Conservation (phyloP, 2,797 vertebrate genomes). For the Gephyroberyx darwinii region DNA sequence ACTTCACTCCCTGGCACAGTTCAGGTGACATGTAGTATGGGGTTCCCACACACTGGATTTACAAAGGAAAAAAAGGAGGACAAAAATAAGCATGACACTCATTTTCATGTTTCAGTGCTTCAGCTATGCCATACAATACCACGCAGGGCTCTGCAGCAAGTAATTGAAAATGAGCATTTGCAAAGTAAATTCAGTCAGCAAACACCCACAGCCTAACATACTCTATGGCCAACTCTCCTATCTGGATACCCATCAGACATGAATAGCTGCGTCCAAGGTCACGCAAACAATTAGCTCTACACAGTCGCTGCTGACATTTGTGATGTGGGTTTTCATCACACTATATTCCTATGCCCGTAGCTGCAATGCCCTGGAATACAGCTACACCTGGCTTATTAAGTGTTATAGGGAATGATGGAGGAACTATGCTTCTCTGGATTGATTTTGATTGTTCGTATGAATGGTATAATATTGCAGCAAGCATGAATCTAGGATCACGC, state of each 20-base stretch:
- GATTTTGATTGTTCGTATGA: neutral
- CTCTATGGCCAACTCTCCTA: neutral
- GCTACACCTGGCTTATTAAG: neutral
- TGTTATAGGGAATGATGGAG: neutral
- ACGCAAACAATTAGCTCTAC: constrained; percentile 8
- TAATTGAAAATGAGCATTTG: neutral
- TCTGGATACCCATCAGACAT: constrained; percentile 17
- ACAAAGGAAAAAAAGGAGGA: constrained; percentile 18
- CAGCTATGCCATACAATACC: neutral
- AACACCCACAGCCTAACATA: neutral
- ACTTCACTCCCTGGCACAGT: constrained; percentile 96
- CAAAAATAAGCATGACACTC: neutral
- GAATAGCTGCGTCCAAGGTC: constrained; percentile 30
- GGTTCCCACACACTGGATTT: constrained; percentile 93
- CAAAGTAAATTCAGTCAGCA: constrained; percentile 7
- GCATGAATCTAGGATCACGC: too few relatives aligned
- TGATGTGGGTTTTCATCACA: constrained; percentile 7
- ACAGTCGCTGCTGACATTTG: neutral
- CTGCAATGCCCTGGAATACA: neutral
- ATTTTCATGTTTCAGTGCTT: neutral
- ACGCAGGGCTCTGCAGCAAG: neutral
- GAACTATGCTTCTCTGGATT: neutral
- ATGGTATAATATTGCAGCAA: neutral
- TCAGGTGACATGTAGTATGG: constrained; percentile 99
- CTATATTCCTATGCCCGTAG: neutral